Evolutionary conservation across 2,113 vertebrate genomes (phyloP).

Genomic region (Urocolius indicus): DNA sequence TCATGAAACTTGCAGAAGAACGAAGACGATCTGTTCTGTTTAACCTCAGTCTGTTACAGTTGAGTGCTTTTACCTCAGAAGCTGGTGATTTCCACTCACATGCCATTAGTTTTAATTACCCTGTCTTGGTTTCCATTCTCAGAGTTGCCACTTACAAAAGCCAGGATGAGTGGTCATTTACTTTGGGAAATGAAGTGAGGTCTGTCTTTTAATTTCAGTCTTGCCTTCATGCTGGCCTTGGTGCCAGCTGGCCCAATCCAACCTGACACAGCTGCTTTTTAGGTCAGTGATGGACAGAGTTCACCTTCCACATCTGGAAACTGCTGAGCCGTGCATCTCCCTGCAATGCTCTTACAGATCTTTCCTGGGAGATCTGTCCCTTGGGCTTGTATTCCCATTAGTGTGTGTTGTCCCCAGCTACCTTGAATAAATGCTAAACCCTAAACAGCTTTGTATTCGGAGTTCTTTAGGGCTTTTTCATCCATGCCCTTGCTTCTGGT

Average conservation of each 20-base stretch:
- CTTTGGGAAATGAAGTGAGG: background rate
- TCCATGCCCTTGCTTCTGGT: fast-evolving
- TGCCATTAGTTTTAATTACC: conserved; percentile 52
- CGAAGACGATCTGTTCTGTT: background rate
- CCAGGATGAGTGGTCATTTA: conserved; percentile 17
- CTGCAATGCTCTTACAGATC: background rate
- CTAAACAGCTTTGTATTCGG: background rate
- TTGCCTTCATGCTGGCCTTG: background rate
- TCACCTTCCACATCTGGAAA: background rate
- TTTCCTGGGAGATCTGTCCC: background rate
- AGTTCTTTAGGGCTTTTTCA: background rate
- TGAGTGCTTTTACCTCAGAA: conserved; percentile 48
- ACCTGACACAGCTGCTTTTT: background rate
- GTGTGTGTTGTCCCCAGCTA: background rate
- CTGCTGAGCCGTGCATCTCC: background rate
- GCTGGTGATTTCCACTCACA: conserved; percentile 33
- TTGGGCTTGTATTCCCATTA: background rate
- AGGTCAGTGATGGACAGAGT: background rate
- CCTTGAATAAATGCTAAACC: background rate
- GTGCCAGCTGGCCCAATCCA: background rate
- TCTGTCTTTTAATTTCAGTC: background rate
- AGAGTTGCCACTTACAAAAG: conserved; percentile 10
- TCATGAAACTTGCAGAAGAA: background rate
- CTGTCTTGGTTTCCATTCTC: conserved; percentile 16
- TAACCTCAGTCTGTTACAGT: background rate